Evolutionary conservation across 2,113 vertebrate species (phyloP).

Genomic region (Pseudopodoces humilis): DNA sequence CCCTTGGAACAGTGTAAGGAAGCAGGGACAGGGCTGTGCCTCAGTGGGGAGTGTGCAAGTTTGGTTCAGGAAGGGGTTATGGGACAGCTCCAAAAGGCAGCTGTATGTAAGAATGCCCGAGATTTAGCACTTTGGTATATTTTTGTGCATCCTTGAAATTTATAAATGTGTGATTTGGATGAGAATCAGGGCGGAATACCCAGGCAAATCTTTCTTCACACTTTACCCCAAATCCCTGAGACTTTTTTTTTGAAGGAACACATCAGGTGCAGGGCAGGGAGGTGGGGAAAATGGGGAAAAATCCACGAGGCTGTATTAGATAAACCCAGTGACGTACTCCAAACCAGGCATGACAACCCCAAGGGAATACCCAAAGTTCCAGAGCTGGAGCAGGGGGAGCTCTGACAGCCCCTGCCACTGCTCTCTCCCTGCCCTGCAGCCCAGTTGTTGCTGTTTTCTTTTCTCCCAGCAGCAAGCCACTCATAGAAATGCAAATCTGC

Average conservation of each 20-base stretch:
- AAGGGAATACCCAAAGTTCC: background rate
- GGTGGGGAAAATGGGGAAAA: background rate
- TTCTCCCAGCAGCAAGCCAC: conserved; percentile 45
- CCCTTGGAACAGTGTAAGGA: background rate
- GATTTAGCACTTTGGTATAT: background rate
- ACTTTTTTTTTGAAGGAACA: background rate
- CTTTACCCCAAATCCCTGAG: background rate
- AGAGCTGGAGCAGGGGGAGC: background rate
- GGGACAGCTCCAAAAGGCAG: background rate
- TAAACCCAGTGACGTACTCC: background rate
- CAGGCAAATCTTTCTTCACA: background rate
- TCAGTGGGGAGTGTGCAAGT: background rate
- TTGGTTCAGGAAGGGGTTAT: background rate
- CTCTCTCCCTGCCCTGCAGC: background rate
- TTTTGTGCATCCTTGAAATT: background rate
- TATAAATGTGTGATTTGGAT: background rate
- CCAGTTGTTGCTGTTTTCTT: background rate
- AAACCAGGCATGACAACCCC: rapidly evolving
- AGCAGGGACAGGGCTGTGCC: background rate
- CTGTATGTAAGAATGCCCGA: rapidly evolving
- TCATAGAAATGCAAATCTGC: conserved; percentile 86
- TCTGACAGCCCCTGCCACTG: background rate
- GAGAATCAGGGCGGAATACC: background rate
- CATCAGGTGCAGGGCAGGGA: too few relatives aligned
- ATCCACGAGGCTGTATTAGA: background rate